Evolutionary conservation across 2,888 invertebrate species (phyloP), one percentile per base, ranked within the genome.

Genomic region (Scelioninae gen. 1): DNA sequence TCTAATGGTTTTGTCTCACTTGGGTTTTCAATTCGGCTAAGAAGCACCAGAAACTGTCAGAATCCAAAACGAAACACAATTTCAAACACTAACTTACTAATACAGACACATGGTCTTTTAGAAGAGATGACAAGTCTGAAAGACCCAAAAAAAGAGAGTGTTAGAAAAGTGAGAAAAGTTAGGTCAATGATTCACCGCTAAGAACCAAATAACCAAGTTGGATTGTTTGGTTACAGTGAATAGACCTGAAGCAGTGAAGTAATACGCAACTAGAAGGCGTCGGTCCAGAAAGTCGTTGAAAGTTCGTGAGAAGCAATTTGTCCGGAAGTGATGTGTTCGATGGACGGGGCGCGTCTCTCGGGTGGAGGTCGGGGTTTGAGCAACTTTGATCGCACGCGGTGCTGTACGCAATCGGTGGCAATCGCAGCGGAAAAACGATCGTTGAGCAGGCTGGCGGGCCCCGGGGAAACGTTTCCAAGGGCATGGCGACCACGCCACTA

Each of bases 401-500:
- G 88, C 86, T 86, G 86, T 84, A 85, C 86, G 84, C 87, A 87
- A 89, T 88, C 88, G 85, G 88, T 85, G 89, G 86, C 88, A 88
- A 89, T 87, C 88, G 89, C 88, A 88, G 89, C 86, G 86, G 87
- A n/a, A n/a, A n/a, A 88, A 87, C 89, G 87, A 88, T 90, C 88
- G 91, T 90, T 91, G 90, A 90, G 88, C 90, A 91, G 91, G 91
- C 91, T 91, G 91, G 91, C 91, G 91, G 91, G 91, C 88, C 89
- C 90, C 90, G 90, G 90, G 91, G 91, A 90, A 91, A 89, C 89
- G 91, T 90, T 90, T 90, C 88, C 89, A 91, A 91, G 91, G 91
- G 91, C 91, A 91, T 91, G 91, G 91, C 91, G 91, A 91, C 91
- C 91, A 91, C 91, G 91, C 91, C 91, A 91, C 89, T 91, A 91